phyloP scores from a whole-genome alignment of 1,140 invertebrate genomes.

The Drosophila pallidifrons region DNA sequence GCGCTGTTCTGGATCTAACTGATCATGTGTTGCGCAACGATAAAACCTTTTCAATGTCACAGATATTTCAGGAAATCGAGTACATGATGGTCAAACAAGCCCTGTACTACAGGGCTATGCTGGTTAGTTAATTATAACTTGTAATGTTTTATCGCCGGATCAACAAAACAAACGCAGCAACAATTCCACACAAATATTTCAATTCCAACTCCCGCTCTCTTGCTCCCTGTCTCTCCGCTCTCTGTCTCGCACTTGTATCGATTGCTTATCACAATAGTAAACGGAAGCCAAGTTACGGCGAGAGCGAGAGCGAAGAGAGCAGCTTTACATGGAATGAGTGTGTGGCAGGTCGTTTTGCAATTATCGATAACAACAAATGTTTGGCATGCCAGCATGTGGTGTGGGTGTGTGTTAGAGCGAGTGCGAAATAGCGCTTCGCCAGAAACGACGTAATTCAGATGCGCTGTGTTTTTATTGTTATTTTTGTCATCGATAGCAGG shows the following conservation, averaged over 20 bases:
- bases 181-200: no score
- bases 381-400: background rate
- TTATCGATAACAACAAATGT: conserved; percentile 2
- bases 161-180: no score
- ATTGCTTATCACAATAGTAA: conserved; percentile 26
- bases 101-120: conserved; percentile 87
- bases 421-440: background rate
- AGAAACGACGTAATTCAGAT: conserved; percentile 23
- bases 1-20: conserved; percentile 88
- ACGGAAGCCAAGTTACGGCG: conserved; percentile 19
- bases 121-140: conserved; percentile 86
- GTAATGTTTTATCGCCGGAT: background rate
- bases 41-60: conserved; percentile 72
- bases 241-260: background rate
- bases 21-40: conserved; percentile 86
- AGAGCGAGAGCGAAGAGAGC: background rate
- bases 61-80: conserved; percentile 74
- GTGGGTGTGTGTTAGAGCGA: background rate
- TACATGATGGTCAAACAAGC: conserved; percentile 85
- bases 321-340: conserved; percentile 6
- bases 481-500: conserved; percentile 15
- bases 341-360: conserved; percentile 2
- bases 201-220: background rate
- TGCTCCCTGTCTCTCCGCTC: background rate
- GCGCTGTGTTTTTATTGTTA: background rate